Conservation (phyloP, 2,113 vertebrate species). For the Neogale vison region DNA sequence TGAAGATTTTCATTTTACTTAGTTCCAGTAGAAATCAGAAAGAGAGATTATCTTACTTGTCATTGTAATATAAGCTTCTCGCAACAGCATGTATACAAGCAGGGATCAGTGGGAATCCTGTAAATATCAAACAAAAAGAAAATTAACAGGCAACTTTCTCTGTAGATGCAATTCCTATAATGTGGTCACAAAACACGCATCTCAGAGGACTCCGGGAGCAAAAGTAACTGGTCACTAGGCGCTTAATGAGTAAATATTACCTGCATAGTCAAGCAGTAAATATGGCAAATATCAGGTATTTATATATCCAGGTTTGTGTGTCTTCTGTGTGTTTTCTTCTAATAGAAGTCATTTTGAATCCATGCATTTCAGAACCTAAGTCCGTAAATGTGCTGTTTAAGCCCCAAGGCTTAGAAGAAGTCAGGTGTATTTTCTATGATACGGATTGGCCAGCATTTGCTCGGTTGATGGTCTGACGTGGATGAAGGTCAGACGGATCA, state of each 20-base stretch:
- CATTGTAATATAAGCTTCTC: slow-evolving; percentile 96
- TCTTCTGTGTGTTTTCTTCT: background rate
- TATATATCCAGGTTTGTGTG: background rate
- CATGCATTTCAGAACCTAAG: background rate
- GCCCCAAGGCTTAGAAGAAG: background rate
- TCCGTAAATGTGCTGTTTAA: background rate
- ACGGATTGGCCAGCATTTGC: background rate
- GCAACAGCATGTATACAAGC: slow-evolving; percentile 94
- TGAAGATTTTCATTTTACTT: background rate
- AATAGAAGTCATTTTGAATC: background rate
- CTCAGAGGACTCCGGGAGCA: background rate
- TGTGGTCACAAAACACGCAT: background rate
- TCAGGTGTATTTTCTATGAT: background rate
- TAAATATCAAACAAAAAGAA: slow-evolving; percentile 16
- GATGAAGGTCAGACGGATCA: background rate
- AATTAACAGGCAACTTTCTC: background rate
- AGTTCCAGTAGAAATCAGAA: background rate
- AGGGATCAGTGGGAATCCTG: slow-evolving; percentile 97
- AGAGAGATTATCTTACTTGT: slow-evolving; percentile 91
- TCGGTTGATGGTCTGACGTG: background rate
- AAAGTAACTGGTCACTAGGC: background rate
- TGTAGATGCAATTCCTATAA: background rate
- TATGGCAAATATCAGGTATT: background rate
- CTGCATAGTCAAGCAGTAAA: background rate
- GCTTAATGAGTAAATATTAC: background rate